A percentile compares a stretch with the other conserved stretches of the same genome.
These are phyloP conservation scores for Acanthosepion pharaonis DNA, from an alignment of 2,888 invertebrate species.

Conservation along the genomic window DNA sequence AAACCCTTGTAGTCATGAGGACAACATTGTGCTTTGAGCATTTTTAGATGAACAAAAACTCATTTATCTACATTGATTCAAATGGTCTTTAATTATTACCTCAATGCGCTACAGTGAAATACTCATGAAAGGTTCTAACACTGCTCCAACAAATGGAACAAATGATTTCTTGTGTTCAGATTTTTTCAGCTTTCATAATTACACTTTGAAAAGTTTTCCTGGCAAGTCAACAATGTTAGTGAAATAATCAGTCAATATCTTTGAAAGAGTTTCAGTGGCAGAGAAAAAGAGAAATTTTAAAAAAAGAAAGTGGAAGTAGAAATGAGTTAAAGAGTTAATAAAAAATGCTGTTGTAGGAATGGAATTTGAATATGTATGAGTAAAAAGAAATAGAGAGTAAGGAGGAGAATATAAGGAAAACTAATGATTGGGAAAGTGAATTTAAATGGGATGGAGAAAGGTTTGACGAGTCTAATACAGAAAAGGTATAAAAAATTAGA, in stretches of 20 bases:
- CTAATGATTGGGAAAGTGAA: not conserved
- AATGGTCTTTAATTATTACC: slow-evolving; percentile 11
- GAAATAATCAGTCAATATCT: slow-evolving; percentile 20
- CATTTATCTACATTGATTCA: slow-evolving; percentile 33
- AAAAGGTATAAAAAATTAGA: not conserved
- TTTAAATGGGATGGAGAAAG: not conserved
- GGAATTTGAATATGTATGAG: not conserved
- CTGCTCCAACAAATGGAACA: not conserved
- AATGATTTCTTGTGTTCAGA: slow-evolving; percentile 20
- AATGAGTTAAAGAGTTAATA: not conserved
- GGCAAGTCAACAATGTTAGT: slow-evolving; percentile 33
- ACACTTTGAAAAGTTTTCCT: slow-evolving; percentile 33
- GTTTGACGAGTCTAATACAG: not conserved
- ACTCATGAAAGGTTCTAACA: not conserved
- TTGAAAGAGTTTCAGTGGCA: not conserved
- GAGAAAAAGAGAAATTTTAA: not conserved
- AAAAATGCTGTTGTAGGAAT: not conserved
- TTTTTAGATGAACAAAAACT: slow-evolving; percentile 33
- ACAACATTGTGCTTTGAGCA: not conserved
- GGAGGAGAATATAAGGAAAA: not conserved
- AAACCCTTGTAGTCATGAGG: not conserved
- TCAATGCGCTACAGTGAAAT: not conserved
- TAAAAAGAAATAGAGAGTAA: not conserved
- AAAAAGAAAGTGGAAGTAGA: not conserved
- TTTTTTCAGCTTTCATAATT: slow-evolving; percentile 22